phyloP scores from a whole-genome alignment of 2,797 vertebrate species.

The Typhlichthys subterraneus region DNA sequence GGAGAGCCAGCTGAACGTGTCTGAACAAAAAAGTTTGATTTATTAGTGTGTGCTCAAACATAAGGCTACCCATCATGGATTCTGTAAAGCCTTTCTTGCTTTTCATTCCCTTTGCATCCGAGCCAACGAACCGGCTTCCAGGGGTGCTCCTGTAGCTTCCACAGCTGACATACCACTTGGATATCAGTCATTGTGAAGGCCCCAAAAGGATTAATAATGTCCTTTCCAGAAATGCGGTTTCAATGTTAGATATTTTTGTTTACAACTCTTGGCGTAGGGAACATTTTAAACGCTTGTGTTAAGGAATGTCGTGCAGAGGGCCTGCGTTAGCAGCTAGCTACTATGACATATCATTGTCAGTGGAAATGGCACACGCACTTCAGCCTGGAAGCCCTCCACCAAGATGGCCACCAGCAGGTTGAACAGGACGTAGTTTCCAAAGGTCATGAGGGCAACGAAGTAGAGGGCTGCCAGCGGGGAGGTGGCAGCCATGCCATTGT shows the following conservation, averaged over 20 bases:
- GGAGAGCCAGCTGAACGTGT: background rate
- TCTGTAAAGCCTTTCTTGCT: constrained; percentile 19
- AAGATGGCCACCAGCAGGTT: constrained; percentile 88
- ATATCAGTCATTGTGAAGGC: background rate
- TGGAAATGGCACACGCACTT: constrained; percentile 71
- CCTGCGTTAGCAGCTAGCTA: too few relatives aligned
- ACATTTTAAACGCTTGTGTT: too few relatives aligned
- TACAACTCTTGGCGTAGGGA: too few relatives aligned
- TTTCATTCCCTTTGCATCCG: background rate
- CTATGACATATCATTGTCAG: background rate
- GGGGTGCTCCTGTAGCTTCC: constrained; percentile 17
- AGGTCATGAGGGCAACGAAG: constrained; percentile 89
- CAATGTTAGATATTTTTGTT: too few relatives aligned
- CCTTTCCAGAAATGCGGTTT: too few relatives aligned
- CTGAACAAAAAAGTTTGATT: background rate
- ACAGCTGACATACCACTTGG: constrained; percentile 18
- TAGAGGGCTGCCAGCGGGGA: constrained; percentile 87
- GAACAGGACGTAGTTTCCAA: constrained; percentile 89
- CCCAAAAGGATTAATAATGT: too few relatives aligned
- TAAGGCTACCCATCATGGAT: too few relatives aligned
- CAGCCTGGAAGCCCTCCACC: constrained; percentile 89
- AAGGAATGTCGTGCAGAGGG: too few relatives aligned
- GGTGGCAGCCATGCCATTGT: constrained; percentile 89
- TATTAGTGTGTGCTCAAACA: background rate
- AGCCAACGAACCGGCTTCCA: constrained; percentile 9